Percentiles rank a stretch among this genome's conserved stretches.
phyloP scores from a whole-genome alignment of 2,888 invertebrate genomes.

The Punctoribates punctum region DNA sequence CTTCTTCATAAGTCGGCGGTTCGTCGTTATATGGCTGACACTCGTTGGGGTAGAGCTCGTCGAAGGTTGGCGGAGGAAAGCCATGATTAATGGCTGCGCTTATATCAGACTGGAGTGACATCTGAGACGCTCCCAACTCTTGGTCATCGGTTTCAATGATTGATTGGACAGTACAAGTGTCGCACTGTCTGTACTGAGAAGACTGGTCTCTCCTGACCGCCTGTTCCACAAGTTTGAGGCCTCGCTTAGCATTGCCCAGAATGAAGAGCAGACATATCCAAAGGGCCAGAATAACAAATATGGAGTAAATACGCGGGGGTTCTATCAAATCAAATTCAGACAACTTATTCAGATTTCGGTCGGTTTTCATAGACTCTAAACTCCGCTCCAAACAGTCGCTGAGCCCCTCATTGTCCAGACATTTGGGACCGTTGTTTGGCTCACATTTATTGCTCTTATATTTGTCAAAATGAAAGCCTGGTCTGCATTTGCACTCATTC shows the following conservation, averaged over 20 bases:
- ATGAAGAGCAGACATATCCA: slow-evolving; percentile 31
- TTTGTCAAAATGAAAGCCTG: slow-evolving; percentile 26
- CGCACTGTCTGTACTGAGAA: slow-evolving; percentile 32
- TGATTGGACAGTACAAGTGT: not conserved
- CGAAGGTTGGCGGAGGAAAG: slow-evolving; percentile 19
- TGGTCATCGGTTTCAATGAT: slow-evolving; percentile 1
- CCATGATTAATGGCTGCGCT: slow-evolving; percentile 7
- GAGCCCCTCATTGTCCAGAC: slow-evolving; percentile 1
- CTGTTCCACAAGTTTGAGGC: slow-evolving; percentile 2
- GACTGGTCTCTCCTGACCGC: slow-evolving; percentile 24
- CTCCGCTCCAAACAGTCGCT: not conserved
- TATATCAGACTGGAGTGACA: slow-evolving; percentile 8
- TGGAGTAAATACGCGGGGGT: slow-evolving; percentile 12
- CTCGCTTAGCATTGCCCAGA: slow-evolving; percentile 31
- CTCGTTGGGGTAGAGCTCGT: slow-evolving; percentile 17
- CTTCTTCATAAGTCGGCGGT: slow-evolving; percentile 31
- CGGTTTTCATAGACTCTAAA: not conserved
- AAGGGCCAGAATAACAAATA: slow-evolving; percentile 24
- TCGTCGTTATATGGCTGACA: slow-evolving; percentile 8
- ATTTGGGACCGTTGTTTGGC: not conserved
- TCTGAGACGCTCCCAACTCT: not conserved
- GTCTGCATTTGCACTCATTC: slow-evolving; percentile 8
- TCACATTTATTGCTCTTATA: slow-evolving; percentile 33
- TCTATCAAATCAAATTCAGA: not conserved
- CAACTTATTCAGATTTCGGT: slow-evolving; percentile 12